These are phyloP conservation scores for Bufo bufo DNA, from an alignment of 2,113 vertebrate genomes.

Conservation along the genomic window DNA sequence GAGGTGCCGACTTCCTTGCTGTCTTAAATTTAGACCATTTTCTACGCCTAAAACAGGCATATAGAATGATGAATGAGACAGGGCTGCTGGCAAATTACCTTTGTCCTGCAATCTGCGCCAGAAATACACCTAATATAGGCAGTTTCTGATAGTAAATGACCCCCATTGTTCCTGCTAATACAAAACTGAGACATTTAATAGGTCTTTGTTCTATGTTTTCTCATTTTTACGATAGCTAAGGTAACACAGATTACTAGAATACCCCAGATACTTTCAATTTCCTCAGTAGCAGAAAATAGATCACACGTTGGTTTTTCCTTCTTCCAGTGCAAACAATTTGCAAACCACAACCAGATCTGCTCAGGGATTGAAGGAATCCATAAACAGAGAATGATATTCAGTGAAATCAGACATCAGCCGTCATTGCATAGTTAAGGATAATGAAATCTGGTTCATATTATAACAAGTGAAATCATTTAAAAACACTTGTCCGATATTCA, in stretches of 20 bases:
- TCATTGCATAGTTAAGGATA: not conserved
- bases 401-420: slow-evolving; percentile 9
- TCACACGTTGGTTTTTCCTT: not conserved
- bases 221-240: not conserved
- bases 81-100: no score
- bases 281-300: slow-evolving; percentile 42
- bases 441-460: slow-evolving; percentile 30
- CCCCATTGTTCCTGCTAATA: not conserved
- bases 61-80: no score
- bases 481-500: not conserved
- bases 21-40: no score
- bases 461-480: slow-evolving; percentile 31
- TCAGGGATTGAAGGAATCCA: slow-evolving; percentile 2
- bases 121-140: no score
- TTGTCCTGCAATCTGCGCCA: no score
- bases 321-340: slow-evolving; percentile 26
- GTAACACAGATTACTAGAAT: not conserved
- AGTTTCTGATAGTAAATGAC: no score
- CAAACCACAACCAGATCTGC: slow-evolving; percentile 18
- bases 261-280: slow-evolving; percentile 29
- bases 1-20: no score
- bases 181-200: not conserved
- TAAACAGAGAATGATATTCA: slow-evolving; percentile 9
- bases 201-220: not conserved
- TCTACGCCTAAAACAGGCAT: no score